These are phyloP conservation scores for Nannospalax galili DNA, from an alignment of 2,113 vertebrate species.

Conservation along the genomic window DNA sequence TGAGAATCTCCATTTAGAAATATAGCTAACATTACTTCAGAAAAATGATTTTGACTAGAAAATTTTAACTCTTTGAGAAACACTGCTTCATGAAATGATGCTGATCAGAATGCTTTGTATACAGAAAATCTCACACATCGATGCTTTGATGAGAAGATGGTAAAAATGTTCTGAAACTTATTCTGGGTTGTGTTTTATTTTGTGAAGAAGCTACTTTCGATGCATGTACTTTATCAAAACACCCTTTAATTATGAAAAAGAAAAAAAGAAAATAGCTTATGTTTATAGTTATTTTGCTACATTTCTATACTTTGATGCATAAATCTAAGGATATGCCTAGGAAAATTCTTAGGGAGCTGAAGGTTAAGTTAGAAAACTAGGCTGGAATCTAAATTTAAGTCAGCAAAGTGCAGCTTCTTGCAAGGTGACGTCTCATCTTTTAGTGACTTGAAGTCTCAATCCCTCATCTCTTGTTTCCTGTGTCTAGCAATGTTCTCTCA, in stretches of 20 bases:
- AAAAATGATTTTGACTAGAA: neutral
- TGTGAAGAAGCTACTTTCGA: neutral
- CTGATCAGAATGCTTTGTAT: neutral
- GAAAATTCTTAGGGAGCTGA: neutral
- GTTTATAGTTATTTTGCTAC: neutral
- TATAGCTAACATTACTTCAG: neutral
- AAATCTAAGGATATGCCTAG: neutral
- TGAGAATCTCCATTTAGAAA: neutral
- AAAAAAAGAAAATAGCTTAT: neutral
- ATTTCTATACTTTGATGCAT: neutral
- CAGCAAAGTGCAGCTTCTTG: neutral
- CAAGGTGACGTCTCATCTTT: neutral
- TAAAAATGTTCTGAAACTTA: neutral
- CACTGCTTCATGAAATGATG: neutral
- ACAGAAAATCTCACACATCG: neutral
- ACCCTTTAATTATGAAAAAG: neutral
- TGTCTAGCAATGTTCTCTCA: neutral
- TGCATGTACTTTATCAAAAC: neutral
- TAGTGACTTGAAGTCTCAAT: neutral
- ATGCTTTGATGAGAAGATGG: neutral
- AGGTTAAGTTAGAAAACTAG: neutral
- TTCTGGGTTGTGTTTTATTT: neutral
- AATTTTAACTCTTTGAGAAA: neutral
- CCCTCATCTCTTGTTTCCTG: neutral
- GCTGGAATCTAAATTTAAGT: neutral